Conservation (phyloP, 2,888 invertebrate genomes). For the Cryptus armator region DNA sequence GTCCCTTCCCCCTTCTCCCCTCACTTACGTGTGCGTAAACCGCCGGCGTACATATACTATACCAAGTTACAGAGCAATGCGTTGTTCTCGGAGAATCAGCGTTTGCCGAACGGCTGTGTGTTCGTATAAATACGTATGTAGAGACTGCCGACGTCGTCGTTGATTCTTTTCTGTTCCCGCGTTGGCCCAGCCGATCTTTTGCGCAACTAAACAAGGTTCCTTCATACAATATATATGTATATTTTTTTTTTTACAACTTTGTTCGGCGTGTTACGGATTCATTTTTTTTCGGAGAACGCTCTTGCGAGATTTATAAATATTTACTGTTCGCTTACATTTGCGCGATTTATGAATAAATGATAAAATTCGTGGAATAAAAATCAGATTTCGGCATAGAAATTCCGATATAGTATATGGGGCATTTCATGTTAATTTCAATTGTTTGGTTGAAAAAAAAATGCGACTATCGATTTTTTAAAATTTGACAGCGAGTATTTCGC, state of each 20-base stretch:
- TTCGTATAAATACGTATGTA: neutral
- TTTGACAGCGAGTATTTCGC: too few species aligned
- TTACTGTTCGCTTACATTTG: too few species aligned
- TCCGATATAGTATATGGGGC: neutral
- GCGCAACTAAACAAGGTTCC: neutral
- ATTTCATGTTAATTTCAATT: neutral
- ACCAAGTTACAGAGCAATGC: neutral
- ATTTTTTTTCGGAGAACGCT: neutral
- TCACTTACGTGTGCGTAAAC: neutral
- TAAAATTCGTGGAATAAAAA: neutral
- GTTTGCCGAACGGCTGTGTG: neutral
- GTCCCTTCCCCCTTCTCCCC: neutral
- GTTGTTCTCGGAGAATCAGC: slow-evolving; percentile 13
- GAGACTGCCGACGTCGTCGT: neutral
- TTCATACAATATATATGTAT: neutral
- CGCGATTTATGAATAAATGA: too few species aligned
- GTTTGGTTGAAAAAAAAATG: neutral
- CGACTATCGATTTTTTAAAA: too few species aligned
- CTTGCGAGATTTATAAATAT: too few species aligned
- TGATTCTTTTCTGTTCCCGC: slow-evolving; percentile 1
- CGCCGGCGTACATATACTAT: neutral
- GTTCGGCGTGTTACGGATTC: neutral
- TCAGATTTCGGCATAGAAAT: neutral
- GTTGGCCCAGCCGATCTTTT: neutral
- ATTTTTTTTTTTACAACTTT: neutral